These are phyloP conservation scores for Cheiracanthium punctorium DNA, from an alignment of 2,888 invertebrate genomes.

Conservation along the genomic window DNA sequence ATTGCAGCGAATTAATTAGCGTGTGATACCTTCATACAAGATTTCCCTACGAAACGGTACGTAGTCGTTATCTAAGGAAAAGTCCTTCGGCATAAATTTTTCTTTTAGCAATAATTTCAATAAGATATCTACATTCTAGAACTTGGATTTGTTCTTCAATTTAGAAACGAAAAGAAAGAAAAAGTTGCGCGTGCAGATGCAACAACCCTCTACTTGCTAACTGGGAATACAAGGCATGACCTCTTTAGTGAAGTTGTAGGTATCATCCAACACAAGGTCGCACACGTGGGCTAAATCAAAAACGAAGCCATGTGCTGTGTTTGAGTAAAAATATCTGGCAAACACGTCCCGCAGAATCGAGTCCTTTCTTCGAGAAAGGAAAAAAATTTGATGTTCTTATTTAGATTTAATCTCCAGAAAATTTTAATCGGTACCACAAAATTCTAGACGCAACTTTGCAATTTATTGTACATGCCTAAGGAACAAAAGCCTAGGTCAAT, in stretches of 20 bases:
- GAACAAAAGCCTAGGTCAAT: too few species aligned
- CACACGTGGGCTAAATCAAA: constrained; percentile 9
- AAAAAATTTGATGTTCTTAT: not conserved
- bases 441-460: too few species aligned
- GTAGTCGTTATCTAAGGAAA: not conserved
- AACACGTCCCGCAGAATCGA: not conserved
- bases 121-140: not conserved
- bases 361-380: not conserved
- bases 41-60: not conserved
- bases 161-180: not conserved
- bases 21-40: too few species aligned
- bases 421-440: too few species aligned
- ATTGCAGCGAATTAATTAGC: too few species aligned
- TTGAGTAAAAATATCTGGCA: not conserved
- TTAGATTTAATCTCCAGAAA: too few species aligned
- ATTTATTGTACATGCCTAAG: too few species aligned
- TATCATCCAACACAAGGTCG: constrained; percentile 7
- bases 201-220: not conserved
- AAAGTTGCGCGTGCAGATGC: not conserved
- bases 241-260: not conserved
- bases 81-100: not conserved
- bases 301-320: not conserved
- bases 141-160: constrained; percentile 3
- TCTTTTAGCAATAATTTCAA: not conserved
- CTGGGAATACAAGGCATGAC: not conserved